Percentiles rank a stretch among this genome's conserved stretches.
Evolutionary conservation across 2,888 invertebrate species (phyloP).

Genomic region (Cepaea hortensis): DNA sequence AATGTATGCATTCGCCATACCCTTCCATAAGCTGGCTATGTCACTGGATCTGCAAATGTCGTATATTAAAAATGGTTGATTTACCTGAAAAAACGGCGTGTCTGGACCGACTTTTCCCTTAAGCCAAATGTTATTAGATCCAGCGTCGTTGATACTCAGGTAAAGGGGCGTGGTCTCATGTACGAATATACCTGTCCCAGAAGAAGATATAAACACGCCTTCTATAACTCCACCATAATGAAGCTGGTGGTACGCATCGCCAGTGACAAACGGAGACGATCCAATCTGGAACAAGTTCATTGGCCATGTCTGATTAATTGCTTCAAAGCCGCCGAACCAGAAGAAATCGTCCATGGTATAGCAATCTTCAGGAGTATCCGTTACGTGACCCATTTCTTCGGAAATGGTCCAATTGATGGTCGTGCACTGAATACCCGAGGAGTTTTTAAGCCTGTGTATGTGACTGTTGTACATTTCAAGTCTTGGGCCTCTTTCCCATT

Average conservation of each 20-base stretch:
- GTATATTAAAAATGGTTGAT: constrained; percentile 54
- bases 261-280: constrained; percentile 60
- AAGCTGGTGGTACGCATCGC: constrained; percentile 34
- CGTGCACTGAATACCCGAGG: constrained; percentile 12
- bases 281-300: constrained; percentile 42
- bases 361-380: constrained; percentile 49
- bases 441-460: neutral
- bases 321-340: constrained; percentile 50
- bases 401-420: constrained; percentile 22
- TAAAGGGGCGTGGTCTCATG: constrained; percentile 85
- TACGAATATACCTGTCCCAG: constrained; percentile 83
- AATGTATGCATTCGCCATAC: constrained; percentile 80
- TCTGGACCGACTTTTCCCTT: constrained; percentile 47
- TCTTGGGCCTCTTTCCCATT: constrained; percentile 14
- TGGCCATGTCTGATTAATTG: constrained; percentile 47
- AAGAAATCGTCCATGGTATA: constrained; percentile 36
- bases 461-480: neutral
- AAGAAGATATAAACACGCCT: constrained; percentile 81
- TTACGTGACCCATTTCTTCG: neutral
- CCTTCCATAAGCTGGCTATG: constrained; percentile 54
- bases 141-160: constrained; percentile 84
- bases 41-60: constrained; percentile 58
- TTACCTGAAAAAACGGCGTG: constrained; percentile 62
- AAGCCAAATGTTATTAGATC: constrained; percentile 59
- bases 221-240: constrained; percentile 76